These are phyloP conservation scores for Oceanodroma leucorhoa DNA, from an alignment of 2,797 vertebrate species.

Conservation along the genomic window DNA sequence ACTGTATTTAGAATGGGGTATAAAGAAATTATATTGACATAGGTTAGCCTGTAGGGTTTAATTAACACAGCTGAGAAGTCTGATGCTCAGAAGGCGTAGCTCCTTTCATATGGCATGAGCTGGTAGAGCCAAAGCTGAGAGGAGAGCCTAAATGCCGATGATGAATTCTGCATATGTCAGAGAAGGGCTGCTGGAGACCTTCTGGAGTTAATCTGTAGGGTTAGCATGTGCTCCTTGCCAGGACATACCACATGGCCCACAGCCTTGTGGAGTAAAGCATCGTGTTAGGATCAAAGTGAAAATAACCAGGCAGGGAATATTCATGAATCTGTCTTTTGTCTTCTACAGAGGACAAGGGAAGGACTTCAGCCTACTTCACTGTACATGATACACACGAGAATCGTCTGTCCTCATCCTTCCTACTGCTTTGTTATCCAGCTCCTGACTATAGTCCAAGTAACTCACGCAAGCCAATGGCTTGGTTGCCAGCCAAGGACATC, in stretches of 20 bases:
- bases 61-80: not conserved
- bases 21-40: conserved; percentile 7
- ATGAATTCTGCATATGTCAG: not conserved
- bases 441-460: not conserved
- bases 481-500: not conserved
- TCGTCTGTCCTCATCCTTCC: not conserved
- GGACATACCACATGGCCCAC: not conserved
- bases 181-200: not conserved
- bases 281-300: not conserved
- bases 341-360: not conserved
- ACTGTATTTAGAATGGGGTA: not conserved
- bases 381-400: accelerated
- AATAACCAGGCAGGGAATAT: not conserved
- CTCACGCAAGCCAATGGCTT: not conserved
- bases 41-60: not conserved
- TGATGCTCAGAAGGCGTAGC: not conserved
- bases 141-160: accelerated
- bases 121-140: not conserved
- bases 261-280: not conserved
- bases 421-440: not conserved
- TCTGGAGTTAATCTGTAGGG: not conserved
- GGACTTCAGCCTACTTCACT: not conserved
- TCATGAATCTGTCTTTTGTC: not conserved
- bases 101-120: not conserved
- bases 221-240: not conserved